phyloP scores from a whole-genome alignment of 2,888 invertebrate genomes.

The Euzetes globulus region DNA sequence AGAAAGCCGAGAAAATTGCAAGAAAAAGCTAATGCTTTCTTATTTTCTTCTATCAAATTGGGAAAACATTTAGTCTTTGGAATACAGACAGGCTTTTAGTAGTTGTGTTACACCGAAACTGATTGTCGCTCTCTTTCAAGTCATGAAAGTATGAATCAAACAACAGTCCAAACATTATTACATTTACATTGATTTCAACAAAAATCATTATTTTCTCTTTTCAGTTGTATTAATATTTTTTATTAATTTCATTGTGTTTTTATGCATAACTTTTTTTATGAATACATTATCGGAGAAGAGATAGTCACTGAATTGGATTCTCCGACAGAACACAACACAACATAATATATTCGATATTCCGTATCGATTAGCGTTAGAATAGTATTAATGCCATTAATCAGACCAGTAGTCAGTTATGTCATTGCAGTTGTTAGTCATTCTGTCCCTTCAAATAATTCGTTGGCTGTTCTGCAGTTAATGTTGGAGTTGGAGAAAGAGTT shows the following conservation, averaged over 20 bases:
- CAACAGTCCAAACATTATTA: neutral
- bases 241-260: neutral
- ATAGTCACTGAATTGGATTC: neutral
- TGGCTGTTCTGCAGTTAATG: neutral
- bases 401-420: constrained; percentile 7
- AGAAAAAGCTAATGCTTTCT: constrained; percentile 2
- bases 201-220: neutral
- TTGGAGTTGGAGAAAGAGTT: neutral
- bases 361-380: constrained; percentile 9
- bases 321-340: neutral
- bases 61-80: neutral
- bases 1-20: neutral
- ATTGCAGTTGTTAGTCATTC: constrained; percentile 19
- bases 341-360: neutral
- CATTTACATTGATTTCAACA: neutral
- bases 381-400: constrained; percentile 9
- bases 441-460: constrained; percentile 14
- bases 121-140: too few species aligned
- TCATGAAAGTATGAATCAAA: neutral
- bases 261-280: neutral
- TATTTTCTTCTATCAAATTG: neutral
- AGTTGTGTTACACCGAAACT: neutral
- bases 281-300: neutral
- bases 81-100: neutral
- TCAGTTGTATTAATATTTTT: neutral